These are phyloP conservation scores for Reinhardtius hippoglossoides DNA, from an alignment of 2,113 vertebrate genomes.

Conservation along the genomic window DNA sequence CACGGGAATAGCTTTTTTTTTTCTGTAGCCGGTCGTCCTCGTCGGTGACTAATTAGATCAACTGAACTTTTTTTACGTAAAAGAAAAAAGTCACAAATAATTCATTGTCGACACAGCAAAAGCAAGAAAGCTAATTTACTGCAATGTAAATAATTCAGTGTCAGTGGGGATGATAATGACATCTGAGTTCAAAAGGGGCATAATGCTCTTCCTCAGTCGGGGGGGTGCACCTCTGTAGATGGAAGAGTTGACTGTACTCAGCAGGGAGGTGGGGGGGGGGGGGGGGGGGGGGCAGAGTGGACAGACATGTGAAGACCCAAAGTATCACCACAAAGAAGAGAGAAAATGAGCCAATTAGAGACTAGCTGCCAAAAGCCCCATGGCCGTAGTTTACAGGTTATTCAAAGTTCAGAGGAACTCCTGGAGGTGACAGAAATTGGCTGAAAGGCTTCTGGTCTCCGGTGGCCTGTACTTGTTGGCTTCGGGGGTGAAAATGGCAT, in stretches of 20 bases:
- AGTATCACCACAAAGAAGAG: conserved; percentile 55
- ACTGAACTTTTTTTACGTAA: neutral
- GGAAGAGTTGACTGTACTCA: neutral
- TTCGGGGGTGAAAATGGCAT: no score
- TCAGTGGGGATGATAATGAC: neutral
- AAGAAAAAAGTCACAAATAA: neutral
- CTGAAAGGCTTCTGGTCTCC: conserved; percentile 7
- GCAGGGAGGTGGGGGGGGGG: no score
- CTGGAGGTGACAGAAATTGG: conserved; percentile 16
- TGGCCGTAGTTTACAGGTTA: conserved; percentile 63
- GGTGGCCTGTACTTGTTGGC: neutral
- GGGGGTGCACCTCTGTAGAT: no score
- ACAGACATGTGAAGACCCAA: conserved; percentile 49
- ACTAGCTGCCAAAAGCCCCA: conserved; percentile 43
- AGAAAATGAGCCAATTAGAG: conserved; percentile 67
- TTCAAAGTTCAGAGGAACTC: conserved; percentile 55
- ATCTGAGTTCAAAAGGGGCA: no score
- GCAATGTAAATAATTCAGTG: conserved; percentile 15
- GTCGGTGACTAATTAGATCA: neutral
- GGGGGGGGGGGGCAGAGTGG: conserved; percentile 5
- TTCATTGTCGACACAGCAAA: neutral
- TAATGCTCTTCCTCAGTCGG: no score
- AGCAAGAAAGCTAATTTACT: neutral
- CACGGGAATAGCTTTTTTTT: no score
- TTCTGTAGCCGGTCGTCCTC: neutral